These are phyloP conservation scores for Athetis lepigone DNA, from an alignment of 2,888 invertebrate species.

Conservation along the genomic window DNA sequence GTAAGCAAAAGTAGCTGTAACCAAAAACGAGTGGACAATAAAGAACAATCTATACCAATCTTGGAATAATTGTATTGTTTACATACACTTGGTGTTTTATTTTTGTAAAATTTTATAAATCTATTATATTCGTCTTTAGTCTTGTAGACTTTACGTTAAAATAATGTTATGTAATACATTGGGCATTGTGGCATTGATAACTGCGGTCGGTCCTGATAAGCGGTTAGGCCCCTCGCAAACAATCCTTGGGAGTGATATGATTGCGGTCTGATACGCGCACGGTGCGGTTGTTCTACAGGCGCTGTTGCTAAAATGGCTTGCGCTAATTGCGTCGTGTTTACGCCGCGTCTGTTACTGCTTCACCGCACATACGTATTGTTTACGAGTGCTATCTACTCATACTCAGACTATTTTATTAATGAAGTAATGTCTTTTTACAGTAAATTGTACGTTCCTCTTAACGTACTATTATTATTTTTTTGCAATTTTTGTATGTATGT, in stretches of 20 bases:
- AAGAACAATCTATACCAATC: constrained; percentile 57
- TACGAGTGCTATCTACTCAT: too few relatives aligned
- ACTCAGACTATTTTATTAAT: neutral
- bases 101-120: constrained; percentile 26
- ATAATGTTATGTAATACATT: constrained; percentile 6
- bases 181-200: constrained; percentile 44
- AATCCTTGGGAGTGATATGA: constrained; percentile 41
- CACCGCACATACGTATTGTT: neutral
- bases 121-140: constrained; percentile 5
- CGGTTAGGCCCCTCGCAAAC: constrained; percentile 52
- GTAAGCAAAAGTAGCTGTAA: constrained; percentile 57
- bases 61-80: constrained; percentile 61
- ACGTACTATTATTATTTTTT: too few relatives aligned
- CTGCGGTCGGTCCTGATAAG: constrained; percentile 48
- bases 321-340: constrained; percentile 2
- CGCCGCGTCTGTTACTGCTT: neutral
- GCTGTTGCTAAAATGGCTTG: constrained; percentile 20
- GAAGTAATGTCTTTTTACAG: too few relatives aligned
- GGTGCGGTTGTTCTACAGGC: constrained; percentile 11
- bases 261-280: constrained; percentile 30
- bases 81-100: constrained; percentile 49
- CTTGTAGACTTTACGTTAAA: constrained; percentile 1
- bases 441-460: too few relatives aligned
- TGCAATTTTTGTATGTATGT: too few relatives aligned
- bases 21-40: constrained; percentile 58